phyloP scores from a whole-genome alignment of 2,113 vertebrate species.

The Malaclemys terrapin region DNA sequence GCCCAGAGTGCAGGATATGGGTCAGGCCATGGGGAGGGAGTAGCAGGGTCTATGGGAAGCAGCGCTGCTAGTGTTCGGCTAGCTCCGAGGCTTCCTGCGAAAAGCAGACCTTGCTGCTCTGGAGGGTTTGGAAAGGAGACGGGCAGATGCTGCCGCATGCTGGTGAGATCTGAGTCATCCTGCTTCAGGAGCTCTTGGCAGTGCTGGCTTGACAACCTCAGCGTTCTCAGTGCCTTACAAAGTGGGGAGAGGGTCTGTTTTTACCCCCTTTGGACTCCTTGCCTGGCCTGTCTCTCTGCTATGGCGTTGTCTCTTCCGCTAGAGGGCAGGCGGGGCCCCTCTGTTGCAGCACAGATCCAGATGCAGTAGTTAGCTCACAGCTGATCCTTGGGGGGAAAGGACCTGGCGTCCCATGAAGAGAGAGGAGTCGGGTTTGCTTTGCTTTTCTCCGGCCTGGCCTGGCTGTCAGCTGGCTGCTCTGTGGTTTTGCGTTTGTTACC shows the following conservation, averaged over 20 bases:
- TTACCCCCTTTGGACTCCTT: background rate
- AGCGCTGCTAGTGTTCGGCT: background rate
- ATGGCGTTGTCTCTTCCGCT: background rate
- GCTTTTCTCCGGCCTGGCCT: background rate
- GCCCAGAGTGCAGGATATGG: background rate
- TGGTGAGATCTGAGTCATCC: background rate
- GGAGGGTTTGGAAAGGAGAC: background rate
- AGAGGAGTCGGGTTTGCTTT: background rate
- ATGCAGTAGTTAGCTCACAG: background rate
- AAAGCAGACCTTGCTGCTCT: background rate
- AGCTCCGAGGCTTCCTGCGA: no score
- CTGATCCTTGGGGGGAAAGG: background rate
- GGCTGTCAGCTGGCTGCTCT: background rate
- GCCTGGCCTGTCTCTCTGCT: background rate
- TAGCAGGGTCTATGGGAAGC: background rate
- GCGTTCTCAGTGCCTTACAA: background rate
- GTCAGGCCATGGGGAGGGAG: background rate
- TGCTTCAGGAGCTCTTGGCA: accelerated
- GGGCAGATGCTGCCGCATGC: background rate
- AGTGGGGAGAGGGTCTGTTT: background rate
- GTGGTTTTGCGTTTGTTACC: background rate
- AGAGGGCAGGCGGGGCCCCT: conserved; percentile 31
- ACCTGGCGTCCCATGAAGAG: background rate
- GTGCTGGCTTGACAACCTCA: background rate
- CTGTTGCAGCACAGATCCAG: background rate